Conservation (phyloP, 2,113 vertebrate genomes). For the Lethenteron reissneri region DNA sequence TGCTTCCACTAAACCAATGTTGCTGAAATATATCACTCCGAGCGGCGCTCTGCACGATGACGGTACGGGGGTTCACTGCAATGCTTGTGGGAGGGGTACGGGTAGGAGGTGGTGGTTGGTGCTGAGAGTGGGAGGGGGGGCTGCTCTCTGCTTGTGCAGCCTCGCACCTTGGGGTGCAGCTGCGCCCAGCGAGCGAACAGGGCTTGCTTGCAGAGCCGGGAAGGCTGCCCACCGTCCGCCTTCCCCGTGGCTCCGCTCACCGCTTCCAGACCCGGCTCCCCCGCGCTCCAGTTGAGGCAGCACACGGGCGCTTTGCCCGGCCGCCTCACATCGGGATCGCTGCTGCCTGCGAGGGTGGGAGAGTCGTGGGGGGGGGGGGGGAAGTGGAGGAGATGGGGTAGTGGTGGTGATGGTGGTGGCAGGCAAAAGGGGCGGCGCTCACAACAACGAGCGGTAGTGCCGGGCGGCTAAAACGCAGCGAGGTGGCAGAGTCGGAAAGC, state of each 20-base stretch:
- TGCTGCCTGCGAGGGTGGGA: background rate
- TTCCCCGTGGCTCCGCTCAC: background rate
- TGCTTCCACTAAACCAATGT: too few relatives aligned
- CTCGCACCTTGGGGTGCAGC: conserved; percentile 1
- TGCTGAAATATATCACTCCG: too few relatives aligned
- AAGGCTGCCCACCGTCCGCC: background rate
- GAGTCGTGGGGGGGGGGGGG: background rate
- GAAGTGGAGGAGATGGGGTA: background rate
- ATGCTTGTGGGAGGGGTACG: too few relatives aligned
- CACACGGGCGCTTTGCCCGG: background rate
- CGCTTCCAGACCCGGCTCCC: background rate
- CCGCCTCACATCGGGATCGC: background rate
- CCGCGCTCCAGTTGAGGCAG: conserved; percentile 2
- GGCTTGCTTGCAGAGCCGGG: background rate
- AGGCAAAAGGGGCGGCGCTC: background rate
- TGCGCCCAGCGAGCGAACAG: background rate
- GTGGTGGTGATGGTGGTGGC: background rate
- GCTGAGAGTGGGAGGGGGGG: too few relatives aligned
- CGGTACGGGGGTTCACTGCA: too few relatives aligned
- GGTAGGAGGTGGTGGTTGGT: too few relatives aligned
- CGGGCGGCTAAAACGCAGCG: too few relatives aligned
- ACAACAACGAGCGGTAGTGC: too few relatives aligned
- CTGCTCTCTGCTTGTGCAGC: background rate
- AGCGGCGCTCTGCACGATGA: too few relatives aligned
- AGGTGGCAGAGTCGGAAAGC: too few relatives aligned